Conservation (phyloP, 2,888 invertebrate species). For the Fragum sueziense region DNA sequence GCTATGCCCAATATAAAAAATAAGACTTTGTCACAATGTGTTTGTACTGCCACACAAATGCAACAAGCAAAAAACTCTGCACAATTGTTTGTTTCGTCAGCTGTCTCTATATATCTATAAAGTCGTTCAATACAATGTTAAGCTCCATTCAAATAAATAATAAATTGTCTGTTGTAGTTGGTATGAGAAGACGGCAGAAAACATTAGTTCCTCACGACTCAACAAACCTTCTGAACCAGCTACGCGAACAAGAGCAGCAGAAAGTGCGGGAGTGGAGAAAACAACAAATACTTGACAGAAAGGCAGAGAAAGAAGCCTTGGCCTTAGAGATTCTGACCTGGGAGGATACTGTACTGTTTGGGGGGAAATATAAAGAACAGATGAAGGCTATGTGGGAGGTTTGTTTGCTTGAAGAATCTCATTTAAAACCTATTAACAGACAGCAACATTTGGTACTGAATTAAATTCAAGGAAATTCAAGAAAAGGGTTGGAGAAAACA, state of each 20-base stretch:
- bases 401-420: slow-evolving; percentile 8
- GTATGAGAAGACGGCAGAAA: slow-evolving; percentile 69
- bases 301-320: slow-evolving; percentile 82
- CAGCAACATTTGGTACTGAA: too few species aligned
- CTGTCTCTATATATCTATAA: too few species aligned
- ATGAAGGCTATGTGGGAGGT: slow-evolving; percentile 86
- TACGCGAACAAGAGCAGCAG: slow-evolving; percentile 80
- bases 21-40: too few species aligned
- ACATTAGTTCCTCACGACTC: slow-evolving; percentile 74
- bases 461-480: too few species aligned
- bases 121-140: not conserved
- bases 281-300: slow-evolving; percentile 79
- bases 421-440: too few species aligned
- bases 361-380: slow-evolving; percentile 80
- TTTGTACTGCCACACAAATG: too few species aligned
- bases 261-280: slow-evolving; percentile 77
- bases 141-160: not conserved
- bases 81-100: too few species aligned
- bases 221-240: slow-evolving; percentile 79
- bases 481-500: too few species aligned
- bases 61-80: too few species aligned
- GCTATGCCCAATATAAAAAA: too few species aligned
- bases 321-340: slow-evolving; percentile 82
- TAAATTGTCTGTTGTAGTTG: slow-evolving; percentile 37
- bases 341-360: slow-evolving; percentile 83